Evolutionary conservation across 2,797 vertebrate genomes (phyloP), one percentile per base, ranked within the genome.

Genomic region (Syndactyla subalaris): DNA sequence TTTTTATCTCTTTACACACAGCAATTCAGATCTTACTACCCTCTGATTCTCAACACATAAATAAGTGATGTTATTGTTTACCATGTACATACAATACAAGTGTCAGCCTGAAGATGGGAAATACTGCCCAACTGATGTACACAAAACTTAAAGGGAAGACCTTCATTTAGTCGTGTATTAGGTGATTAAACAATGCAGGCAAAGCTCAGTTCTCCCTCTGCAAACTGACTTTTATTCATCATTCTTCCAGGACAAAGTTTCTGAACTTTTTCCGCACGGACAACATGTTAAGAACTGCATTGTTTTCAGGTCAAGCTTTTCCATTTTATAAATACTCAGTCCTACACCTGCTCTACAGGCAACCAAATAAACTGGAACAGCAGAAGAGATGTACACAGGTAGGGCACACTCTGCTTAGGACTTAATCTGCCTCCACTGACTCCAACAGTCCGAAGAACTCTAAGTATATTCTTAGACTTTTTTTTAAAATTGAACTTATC

Each of bases 331-430:
- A 66, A 72, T 36, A 55, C 21, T 51, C 20, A 52, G 29, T 59
- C 16, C 21, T 2, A 0, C 16, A 57, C 26, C 16, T 74, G 24
- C 19, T 32, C 17, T 70, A 27, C 3, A 21, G 20, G 18, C 2
- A 4, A 59, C 15, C 9, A 91, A 52, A 67, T 43, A 77, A 61
- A 72, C 29, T 39, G 21, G 26, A 72, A 83, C 6, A 57, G 41
- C 24, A 68, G 6, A 65, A 67, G 14, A 57, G 27, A 72, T 21
- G n/a, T 23, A 13, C 23, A 21, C 26, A 78, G 23, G 18, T 10
- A 51, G n/a, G 12, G 36, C 15, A 70, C 9, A 27, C 0, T 43
- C 23, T 41, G 5, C 52, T 72, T 80, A 75, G 14, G 41, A 57
- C 9, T 85, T 76, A 52, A 46, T 30, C 26, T 30, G 16, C 11